Evolutionary conservation across 2,113 vertebrate species (phyloP), one percentile per base, ranked within the genome.

Genomic region (Hippoglossus stenolepis): DNA sequence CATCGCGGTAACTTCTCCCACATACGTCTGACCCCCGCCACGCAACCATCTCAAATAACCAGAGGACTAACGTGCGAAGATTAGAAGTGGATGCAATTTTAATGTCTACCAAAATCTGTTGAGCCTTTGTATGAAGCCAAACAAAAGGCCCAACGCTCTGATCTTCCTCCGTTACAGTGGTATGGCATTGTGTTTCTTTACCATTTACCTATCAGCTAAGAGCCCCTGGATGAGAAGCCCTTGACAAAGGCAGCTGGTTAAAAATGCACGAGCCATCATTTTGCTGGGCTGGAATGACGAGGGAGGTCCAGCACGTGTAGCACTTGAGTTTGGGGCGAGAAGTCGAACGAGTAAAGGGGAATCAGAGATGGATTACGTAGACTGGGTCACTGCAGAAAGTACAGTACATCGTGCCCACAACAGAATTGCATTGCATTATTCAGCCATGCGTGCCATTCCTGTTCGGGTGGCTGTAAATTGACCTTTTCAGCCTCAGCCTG

Each of bases 401-500:
- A 61, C 21, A 63, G 28, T 43, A 13, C 40, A 43, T 43, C 1
- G 35, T 38, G 64, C 54, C 67, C 59, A 77, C 40, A 31, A 60
- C 61, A 73, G 38, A 47, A 65, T 85, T 77, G 51, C 53, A 69
- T 68, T 68, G 62, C 53, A 70, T 82, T 75, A 77, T 78, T 79
- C 68, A 82, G 68, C 40, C 78, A 40, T 65, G 61, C 59, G 54
- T 75, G 58, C 53, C 60, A 69, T 57, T 75, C 45, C 76, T 51
- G 47, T 11, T 5, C 0, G 12, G 24, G 53, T 65, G 75, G 63
- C 72, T 82, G 62, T 10, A 79, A 84, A 67, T 28, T 68, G 83
- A 85, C 77, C 83, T 90, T 84, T 86, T 77, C 73, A 70, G 83
- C 80, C 63, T 62, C 23, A 15, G 64, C 23, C 58, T 14, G 21